phyloP scores from a whole-genome alignment of 2,888 invertebrate genomes.

The Anaspis maculata region DNA sequence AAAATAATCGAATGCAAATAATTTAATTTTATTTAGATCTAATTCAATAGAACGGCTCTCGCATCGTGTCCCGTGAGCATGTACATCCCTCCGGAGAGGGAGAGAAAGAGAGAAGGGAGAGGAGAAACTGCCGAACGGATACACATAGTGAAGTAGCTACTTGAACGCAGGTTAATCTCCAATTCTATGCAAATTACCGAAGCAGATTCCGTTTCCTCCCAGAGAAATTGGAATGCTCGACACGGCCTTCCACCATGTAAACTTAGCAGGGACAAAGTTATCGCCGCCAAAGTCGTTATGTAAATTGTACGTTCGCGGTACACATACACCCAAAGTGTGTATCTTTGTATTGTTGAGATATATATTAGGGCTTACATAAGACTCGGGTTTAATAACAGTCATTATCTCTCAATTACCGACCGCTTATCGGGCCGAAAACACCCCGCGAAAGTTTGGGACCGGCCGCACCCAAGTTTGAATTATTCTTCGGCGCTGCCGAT shows the following conservation, averaged over 20 bases:
- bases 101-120: no score
- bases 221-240: constrained; percentile 14
- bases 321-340: no score
- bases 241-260: constrained; percentile 15
- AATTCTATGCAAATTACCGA: constrained; percentile 24
- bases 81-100: no score
- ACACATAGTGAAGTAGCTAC: constrained; percentile 8
- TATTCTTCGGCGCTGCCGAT: no score
- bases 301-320: no score
- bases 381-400: constrained; percentile 2
- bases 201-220: constrained; percentile 17
- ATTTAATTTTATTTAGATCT: constrained; percentile 11
- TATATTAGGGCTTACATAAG: background rate
- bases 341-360: constrained; percentile 1
- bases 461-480: no score
- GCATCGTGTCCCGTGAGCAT: constrained; percentile 7
- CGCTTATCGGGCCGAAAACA: constrained; percentile 1
- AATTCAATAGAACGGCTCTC: constrained; percentile 9
- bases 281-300: constrained; percentile 17
- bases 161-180: constrained; percentile 20
- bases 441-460: constrained; percentile 6
- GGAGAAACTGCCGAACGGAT: constrained; percentile 7
- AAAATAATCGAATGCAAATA: constrained; percentile 7
- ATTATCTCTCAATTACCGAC: constrained; percentile 9
- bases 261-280: constrained; percentile 14